Percentiles rank a stretch among this genome's conserved stretches.
Evolutionary conservation across 1,140 invertebrate genomes (phyloP).

Genomic region (Sycophila sp.): DNA sequence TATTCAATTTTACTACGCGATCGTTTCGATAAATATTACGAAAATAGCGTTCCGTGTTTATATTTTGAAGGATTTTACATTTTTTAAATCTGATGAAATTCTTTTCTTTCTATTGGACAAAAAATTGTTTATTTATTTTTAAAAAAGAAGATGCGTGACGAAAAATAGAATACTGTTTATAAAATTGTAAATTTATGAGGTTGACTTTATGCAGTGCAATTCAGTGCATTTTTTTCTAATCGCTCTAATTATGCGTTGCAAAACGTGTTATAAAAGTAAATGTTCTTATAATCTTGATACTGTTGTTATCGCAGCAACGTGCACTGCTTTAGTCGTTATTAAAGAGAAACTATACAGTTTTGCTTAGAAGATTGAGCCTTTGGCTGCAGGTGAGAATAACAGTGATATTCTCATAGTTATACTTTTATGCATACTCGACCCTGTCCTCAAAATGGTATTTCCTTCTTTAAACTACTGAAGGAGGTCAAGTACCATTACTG

Average conservation of each 20-base stretch:
- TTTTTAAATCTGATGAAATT: too few relatives aligned
- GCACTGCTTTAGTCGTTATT: conserved; percentile 9
- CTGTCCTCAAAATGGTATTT: conserved; percentile 36
- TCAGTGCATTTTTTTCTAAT: too few relatives aligned
- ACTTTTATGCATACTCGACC: conserved; percentile 22
- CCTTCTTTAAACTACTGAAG: conserved; percentile 31
- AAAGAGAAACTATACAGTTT: conserved; percentile 18
- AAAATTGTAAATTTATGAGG: too few relatives aligned
- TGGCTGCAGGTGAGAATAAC: conserved; percentile 29
- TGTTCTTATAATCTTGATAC: neutral
- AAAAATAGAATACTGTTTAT: too few relatives aligned
- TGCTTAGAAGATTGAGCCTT: conserved; percentile 13
- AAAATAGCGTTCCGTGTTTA: too few relatives aligned
- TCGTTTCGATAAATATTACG: too few relatives aligned
- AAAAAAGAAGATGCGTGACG: too few relatives aligned
- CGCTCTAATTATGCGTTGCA: neutral
- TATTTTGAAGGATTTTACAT: too few relatives aligned
- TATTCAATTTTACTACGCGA: too few relatives aligned
- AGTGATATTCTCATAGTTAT: neutral
- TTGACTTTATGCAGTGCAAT: too few relatives aligned
- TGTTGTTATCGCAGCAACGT: neutral
- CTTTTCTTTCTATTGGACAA: too few relatives aligned
- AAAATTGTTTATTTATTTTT: too few relatives aligned
- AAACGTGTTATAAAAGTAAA: neutral
- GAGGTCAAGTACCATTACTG: conserved; percentile 35